These are phyloP conservation scores for Leptopterna dolabrata DNA, from an alignment of 2,888 invertebrate genomes.

Conservation along the genomic window DNA sequence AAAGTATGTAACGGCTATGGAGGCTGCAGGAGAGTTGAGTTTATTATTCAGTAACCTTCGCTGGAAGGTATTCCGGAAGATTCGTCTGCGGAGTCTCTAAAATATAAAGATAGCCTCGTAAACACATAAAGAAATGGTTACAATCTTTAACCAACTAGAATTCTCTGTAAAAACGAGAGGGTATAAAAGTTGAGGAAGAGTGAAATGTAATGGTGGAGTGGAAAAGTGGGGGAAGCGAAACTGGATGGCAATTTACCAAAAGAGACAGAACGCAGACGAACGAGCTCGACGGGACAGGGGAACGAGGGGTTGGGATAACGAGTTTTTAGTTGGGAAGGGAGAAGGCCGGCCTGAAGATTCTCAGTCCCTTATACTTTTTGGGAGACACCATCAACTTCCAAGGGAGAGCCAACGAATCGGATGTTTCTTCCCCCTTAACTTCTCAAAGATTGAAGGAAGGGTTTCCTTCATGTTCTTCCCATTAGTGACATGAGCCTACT, in stretches of 20 bases:
- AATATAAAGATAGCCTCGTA: neutral
- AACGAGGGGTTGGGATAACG: neutral
- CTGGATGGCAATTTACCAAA: conserved; percentile 11
- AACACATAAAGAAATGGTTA: neutral
- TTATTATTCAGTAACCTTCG: too few relatives aligned
- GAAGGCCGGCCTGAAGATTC: neutral
- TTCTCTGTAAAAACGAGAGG: neutral
- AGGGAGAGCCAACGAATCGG: neutral
- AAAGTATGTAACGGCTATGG: too few relatives aligned
- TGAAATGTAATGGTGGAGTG: neutral
- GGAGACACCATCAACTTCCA: neutral
- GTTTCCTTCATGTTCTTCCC: neutral
- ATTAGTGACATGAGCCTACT: neutral
- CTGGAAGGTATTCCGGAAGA: too few relatives aligned
- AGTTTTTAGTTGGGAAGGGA: conserved; percentile 7
- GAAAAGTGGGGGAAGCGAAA: conserved; percentile 7
- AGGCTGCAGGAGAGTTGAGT: too few relatives aligned
- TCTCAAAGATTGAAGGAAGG: neutral
- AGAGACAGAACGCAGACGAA: neutral
- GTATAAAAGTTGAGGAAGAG: neutral
- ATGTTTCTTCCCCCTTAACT: neutral
- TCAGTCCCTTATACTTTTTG: neutral
- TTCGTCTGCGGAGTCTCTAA: too few relatives aligned
- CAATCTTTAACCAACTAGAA: neutral
- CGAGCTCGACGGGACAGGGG: neutral